Evolutionary conservation across 2,113 vertebrate genomes (phyloP).

Genomic region (Corvus moneduloides): DNA sequence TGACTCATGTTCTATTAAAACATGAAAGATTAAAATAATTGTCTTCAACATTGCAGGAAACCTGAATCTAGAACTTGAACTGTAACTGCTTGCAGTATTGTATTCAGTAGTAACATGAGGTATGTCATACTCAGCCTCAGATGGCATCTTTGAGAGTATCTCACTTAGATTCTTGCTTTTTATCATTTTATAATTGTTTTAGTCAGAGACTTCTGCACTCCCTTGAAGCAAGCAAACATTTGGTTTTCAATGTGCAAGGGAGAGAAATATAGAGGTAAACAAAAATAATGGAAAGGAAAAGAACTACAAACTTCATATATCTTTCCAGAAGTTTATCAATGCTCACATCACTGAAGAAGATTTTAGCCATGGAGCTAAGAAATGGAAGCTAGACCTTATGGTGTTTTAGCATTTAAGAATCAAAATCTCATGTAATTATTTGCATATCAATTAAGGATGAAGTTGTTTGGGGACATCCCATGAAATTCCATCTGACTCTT

Average conservation of each 20-base stretch:
- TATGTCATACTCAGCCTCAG: background rate
- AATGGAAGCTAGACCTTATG: background rate
- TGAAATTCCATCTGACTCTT: background rate
- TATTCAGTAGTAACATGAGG: background rate
- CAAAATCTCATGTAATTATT: background rate
- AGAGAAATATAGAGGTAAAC: background rate
- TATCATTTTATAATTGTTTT: background rate
- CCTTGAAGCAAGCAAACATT: background rate
- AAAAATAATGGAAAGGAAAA: background rate
- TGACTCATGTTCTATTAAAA: background rate
- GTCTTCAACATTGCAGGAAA: background rate
- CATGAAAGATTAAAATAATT: background rate
- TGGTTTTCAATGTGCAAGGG: background rate
- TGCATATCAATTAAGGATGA: background rate
- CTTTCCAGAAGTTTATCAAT: background rate
- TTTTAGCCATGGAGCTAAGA: background rate
- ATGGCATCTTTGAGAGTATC: background rate
- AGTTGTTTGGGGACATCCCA: background rate
- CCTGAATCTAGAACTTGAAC: background rate
- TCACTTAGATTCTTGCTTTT: background rate
- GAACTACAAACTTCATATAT: background rate
- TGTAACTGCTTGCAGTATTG: background rate
- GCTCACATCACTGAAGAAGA: background rate
- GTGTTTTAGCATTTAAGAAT: background rate
- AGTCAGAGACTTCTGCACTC: background rate